Percentiles rank a stretch among this genome's conserved stretches.
These are phyloP conservation scores for Dorcus parallelipipedus DNA, from an alignment of 2,888 invertebrate genomes.

Conservation along the genomic window DNA sequence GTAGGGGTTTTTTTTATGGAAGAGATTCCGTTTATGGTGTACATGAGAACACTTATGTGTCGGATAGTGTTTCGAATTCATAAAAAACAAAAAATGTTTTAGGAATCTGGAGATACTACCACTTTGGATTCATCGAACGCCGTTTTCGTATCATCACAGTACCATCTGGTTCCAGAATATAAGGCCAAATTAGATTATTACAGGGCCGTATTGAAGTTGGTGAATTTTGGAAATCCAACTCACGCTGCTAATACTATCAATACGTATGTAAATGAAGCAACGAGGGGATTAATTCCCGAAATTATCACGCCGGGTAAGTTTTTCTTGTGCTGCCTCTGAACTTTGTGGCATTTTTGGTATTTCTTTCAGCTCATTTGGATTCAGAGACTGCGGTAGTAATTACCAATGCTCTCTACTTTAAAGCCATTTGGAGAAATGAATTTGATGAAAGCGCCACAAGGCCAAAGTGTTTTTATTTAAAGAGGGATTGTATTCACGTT, in stretches of 20 bases:
- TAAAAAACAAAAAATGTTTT: not conserved
- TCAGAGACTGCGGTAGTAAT: slow-evolving; percentile 62
- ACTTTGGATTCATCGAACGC: slow-evolving; percentile 51
- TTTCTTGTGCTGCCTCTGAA: not conserved
- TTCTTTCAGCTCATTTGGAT: slow-evolving; percentile 50
- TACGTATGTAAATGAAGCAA: slow-evolving; percentile 57
- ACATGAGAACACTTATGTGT: too few species aligned
- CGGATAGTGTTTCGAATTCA: too few species aligned
- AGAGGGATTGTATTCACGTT: slow-evolving; percentile 58
- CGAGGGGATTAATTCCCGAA: slow-evolving; percentile 55
- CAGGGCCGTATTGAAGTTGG: slow-evolving; percentile 48
- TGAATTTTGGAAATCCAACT: slow-evolving; percentile 53
- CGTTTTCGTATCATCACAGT: slow-evolving; percentile 50
- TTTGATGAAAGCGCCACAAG: slow-evolving; percentile 57
- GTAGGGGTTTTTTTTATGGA: too few species aligned
- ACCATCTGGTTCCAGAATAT: slow-evolving; percentile 49
- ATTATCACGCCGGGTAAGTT: slow-evolving; percentile 55
- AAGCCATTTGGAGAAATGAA: slow-evolving; percentile 70
- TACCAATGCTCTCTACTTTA: slow-evolving; percentile 75
- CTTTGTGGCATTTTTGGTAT: not conserved
- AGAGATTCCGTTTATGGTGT: too few species aligned
- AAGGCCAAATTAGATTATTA: slow-evolving; percentile 52
- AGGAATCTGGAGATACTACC: slow-evolving; percentile 2
- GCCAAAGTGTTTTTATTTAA: slow-evolving; percentile 61
- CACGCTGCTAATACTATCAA: slow-evolving; percentile 55